Base-by-base conservation (phyloP, 2,888 invertebrate genomes). In the Brachypterus glaber region DNA sequence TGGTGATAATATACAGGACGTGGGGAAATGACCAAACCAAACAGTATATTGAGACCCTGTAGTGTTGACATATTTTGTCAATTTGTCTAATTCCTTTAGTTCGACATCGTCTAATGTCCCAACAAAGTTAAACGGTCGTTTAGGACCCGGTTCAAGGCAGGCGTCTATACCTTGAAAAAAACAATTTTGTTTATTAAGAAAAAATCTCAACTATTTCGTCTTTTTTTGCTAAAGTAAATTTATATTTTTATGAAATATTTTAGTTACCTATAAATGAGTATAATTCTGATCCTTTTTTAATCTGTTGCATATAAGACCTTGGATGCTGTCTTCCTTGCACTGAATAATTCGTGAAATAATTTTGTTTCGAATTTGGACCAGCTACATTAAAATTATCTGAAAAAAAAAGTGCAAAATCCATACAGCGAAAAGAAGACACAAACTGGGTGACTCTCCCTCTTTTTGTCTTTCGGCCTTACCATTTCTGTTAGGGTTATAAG, bases 21-120 rank as follows among this genome's bases (percentile, higher is more conserved):
- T 87, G 2, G 93, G 91, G 65, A 91, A 92, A 63, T 93, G 93
- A 2, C 89, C 91, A 67, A 90, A 92, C 76, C 82, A 83, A 44
- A 86, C 65, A 2, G 80, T 79, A 49, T 76, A 72, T 55, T 79
- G 76, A 41, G 71, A 69, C 38, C 63, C 59, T 14, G 53, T 59
- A 1, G 55, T 49, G 36, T 72, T 68, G 4, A 79, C 73, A 46
- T 75, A 68, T 31, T 66, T 57, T 38, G 76, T 71, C 30, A 82
- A 68, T 41, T 68, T 65, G 40, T 72, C 62, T 34, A 88, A 63
- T 49, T 67, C 62, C 18, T 69, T 59, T 43, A 77, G 73, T 60
- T 82, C 80, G 15, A 68, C 58, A 4, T 62, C 47, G 43, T 76
- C 74, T 16, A 84, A 59, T 33, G 78, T 70, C 12, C 92, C 93